These are phyloP conservation scores for Bedellia somnulentella DNA, from an alignment of 2,888 invertebrate species.

Conservation along the genomic window DNA sequence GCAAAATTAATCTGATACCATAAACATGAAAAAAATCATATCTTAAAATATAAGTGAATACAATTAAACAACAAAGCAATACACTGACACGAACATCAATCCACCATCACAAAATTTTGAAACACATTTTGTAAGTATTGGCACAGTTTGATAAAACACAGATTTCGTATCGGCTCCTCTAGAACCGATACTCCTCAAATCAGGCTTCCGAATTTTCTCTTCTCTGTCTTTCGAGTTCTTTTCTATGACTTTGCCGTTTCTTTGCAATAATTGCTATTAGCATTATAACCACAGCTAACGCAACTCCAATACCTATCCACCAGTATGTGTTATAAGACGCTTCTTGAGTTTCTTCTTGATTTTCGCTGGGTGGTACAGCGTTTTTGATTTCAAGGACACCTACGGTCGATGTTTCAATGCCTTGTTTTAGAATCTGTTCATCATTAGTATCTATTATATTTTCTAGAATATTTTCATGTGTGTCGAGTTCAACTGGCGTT, in stretches of 20 bases:
- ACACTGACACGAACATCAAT: no score
- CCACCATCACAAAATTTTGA: no score
- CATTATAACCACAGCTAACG: slow-evolving; percentile 34
- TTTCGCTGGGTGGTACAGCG: slow-evolving; percentile 25
- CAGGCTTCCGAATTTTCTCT: slow-evolving; percentile 45
- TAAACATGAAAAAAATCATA: no score
- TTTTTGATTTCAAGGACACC: slow-evolving; percentile 47
- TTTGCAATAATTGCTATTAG: slow-evolving; percentile 45
- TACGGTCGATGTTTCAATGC: slow-evolving; percentile 42
- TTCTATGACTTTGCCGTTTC: slow-evolving; percentile 52
- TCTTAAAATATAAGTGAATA: no score
- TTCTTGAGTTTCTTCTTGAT: slow-evolving; percentile 26
- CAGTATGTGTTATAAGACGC: slow-evolving; percentile 49
- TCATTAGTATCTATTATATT: slow-evolving; percentile 36
- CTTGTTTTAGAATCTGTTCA: slow-evolving; percentile 25
- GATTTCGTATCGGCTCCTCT: slow-evolving; percentile 33
- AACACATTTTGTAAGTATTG: slow-evolving; percentile 22
- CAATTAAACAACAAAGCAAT: no score
- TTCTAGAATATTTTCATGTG: slow-evolving; percentile 18
- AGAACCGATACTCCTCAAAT: slow-evolving; percentile 59
- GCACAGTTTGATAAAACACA: slow-evolving; percentile 34
- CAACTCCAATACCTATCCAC: slow-evolving; percentile 54
- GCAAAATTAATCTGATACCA: no score
- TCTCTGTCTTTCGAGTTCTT: slow-evolving; percentile 46
- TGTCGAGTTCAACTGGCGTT: slow-evolving; percentile 14